Conservation (phyloP, 2,113 vertebrate species). For the Apus apus region DNA sequence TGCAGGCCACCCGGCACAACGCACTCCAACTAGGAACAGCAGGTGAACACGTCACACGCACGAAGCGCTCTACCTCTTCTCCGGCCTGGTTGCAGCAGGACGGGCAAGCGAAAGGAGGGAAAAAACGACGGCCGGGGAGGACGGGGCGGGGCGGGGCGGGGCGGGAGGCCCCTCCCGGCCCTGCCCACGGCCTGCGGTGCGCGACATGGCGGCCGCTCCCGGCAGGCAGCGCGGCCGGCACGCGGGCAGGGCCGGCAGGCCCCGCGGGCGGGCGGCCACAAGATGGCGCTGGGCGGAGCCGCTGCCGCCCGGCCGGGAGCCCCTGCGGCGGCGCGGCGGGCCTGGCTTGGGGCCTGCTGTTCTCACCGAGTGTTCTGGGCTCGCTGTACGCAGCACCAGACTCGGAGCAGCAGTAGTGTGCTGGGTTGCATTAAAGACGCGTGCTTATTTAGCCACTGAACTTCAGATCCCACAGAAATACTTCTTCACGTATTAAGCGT, state of each 20-base stretch:
- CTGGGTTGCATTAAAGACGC: not conserved
- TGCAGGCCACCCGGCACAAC: rapidly evolving
- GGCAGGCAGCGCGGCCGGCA: not conserved
- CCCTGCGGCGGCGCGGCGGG: too few species aligned
- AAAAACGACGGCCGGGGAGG: rapidly evolving
- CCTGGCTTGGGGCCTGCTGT: too few species aligned
- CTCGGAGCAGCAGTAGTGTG: not conserved
- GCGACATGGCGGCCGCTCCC: constrained; percentile 56
- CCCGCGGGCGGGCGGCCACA: not conserved
- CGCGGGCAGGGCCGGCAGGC: too few species aligned
- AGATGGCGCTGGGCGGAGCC: constrained; percentile 32
- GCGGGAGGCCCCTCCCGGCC: rapidly evolving
- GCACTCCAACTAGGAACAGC: rapidly evolving
- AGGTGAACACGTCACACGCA: not conserved
- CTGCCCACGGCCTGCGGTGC: not conserved
- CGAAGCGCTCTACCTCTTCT: rapidly evolving
- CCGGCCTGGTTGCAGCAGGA: rapidly evolving
- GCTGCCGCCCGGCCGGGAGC: too few species aligned
- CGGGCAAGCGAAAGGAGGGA: rapidly evolving
- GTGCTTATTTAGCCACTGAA: not conserved
- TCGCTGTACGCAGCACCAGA: not conserved
- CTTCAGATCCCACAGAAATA: not conserved
- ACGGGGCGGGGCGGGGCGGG: rapidly evolving
- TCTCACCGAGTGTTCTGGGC: too few species aligned
- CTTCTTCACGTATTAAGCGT: not conserved